Evolutionary conservation across 2,888 invertebrate genomes (phyloP), one percentile per base, ranked within the genome.

Genomic region (Actias luna): DNA sequence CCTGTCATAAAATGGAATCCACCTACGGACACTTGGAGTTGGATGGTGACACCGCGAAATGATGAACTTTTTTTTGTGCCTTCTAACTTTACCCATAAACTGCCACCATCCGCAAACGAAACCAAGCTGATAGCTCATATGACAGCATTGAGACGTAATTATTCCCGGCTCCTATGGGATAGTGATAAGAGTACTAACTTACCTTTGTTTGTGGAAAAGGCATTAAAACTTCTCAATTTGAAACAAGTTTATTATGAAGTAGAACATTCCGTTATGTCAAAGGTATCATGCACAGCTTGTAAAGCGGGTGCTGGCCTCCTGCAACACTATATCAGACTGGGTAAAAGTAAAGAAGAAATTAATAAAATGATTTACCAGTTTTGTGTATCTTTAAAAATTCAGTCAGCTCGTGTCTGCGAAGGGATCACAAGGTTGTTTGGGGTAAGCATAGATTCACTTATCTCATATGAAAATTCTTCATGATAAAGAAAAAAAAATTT

Each of bases 181-280:
- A 94, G 93, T 35, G 94, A 96, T 55, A 94, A 95, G 71, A 94
- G 94, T 59, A 93, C 95, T 12, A 96, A 95, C 67, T 92, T 97
- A 69, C 96, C 97, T 0, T 93, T 95, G 2, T 96, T 97, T 73
- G 96, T 97, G 14, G 96, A 97, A 75, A 96, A 96, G 84, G 97
- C 97, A 0, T 86, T 97, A 64, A 96, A 96, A 79, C 87, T 98
- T 61, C 92, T 98, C 42, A 97, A 98, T 85, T 88, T 98, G 60
- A 96, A 96, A 80, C 97, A 97, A 92, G 97, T 98, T 55, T 92
- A 92, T 69, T 94, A 93, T 74, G 98, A 98, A 93, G 96, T 98
- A 59, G 98, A 98, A 88, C 97, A 97, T 74, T 97, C 97, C 58
- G 96, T 98, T n/a, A 96, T 97, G 96, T 97, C 97, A 0, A 97